A percentile compares a stretch with the other conserved stretches of the same genome.
These are phyloP conservation scores for Gulo gulo DNA, from an alignment of 2,113 vertebrate genomes.

Conservation along the genomic window DNA sequence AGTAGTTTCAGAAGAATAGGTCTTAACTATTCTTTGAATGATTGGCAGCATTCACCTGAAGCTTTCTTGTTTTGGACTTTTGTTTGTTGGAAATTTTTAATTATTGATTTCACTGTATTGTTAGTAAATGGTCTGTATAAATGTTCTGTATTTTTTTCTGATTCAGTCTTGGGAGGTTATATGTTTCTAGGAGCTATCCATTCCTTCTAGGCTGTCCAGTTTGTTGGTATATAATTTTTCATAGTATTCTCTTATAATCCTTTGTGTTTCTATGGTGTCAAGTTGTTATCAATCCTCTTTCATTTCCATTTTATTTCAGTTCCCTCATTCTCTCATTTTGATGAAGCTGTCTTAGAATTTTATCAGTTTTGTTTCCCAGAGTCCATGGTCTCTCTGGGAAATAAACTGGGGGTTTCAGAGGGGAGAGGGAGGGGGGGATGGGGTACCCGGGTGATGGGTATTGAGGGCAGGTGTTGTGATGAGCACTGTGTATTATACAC, in stretches of 20 bases:
- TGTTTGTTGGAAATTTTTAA: neutral
- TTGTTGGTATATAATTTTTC: neutral
- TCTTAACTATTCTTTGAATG: neutral
- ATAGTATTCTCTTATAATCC: neutral
- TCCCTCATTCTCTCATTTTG: neutral
- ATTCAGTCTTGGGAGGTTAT: neutral
- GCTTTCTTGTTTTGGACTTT: neutral
- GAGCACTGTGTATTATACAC: too few species aligned
- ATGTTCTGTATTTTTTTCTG: neutral
- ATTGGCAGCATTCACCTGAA: neutral
- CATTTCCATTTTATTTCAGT: neutral
- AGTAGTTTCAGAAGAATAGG: neutral
- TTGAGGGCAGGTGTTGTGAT: too few species aligned
- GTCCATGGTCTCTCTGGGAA: too few species aligned
- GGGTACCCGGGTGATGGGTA: too few species aligned
- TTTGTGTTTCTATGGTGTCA: neutral
- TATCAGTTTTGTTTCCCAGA: neutral
- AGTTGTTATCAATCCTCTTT: neutral
- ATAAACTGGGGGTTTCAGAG: too few species aligned
- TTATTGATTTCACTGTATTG: neutral
- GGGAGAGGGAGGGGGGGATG: too few species aligned
- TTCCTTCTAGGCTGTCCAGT: neutral
- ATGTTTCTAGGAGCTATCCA: neutral
- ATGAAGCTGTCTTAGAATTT: neutral
- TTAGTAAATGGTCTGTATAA: neutral